These are phyloP conservation scores for Alcis repandata DNA, from an alignment of 2,888 invertebrate species.

Conservation along the genomic window DNA sequence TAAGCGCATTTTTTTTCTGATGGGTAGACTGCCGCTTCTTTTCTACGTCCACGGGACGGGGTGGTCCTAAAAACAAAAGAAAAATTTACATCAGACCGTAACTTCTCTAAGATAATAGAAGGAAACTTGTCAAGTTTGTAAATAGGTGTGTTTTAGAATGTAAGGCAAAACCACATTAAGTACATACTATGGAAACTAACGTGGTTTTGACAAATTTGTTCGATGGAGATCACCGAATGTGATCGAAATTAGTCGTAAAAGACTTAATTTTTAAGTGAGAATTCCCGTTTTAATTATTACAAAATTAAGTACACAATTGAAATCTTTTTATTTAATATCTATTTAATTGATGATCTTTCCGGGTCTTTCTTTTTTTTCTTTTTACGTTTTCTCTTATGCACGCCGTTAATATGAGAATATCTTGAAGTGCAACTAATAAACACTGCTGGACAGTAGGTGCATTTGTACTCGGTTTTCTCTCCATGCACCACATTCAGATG, in stretches of 20 bases:
- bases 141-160: too few species aligned
- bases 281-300: too few species aligned
- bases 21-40: not conserved
- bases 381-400: conserved; percentile 58
- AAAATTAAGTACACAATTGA: too few species aligned
- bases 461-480: conserved; percentile 64
- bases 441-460: conserved; percentile 61
- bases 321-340: not conserved
- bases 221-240: too few species aligned
- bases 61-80: conserved; percentile 35
- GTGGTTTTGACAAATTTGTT: too few species aligned
- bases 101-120: too few species aligned
- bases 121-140: not conserved
- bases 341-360: conserved; percentile 17
- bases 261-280: too few species aligned
- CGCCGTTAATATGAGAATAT: conserved; percentile 70
- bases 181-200: too few species aligned
- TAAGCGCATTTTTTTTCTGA: conserved; percentile 20
- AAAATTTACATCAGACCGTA: conserved; percentile 13
- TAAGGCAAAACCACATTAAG: too few species aligned
- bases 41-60: conserved; percentile 5
- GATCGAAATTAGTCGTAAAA: too few species aligned
- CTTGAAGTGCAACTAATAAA: conserved; percentile 70
- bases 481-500: conserved; percentile 67
- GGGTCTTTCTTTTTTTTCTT: conserved; percentile 37